Conservation (phyloP, 1,140 invertebrate species). For the fruit fly (Drosophila melanogaster) region Release_6_plus_ISO1_MT NT_033777.3:6901001-6901500, state of each 20-base stretch:
- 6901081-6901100: conserved; percentile 67
- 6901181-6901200: conserved; percentile 21
- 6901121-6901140: neutral
- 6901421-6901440: conserved; percentile 43
- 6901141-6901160: conserved; percentile 15
- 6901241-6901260: conserved; percentile 83
- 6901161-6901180: conserved; percentile 31
- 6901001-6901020: conserved; percentile 32
- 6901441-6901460: conserved; percentile 27
- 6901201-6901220: conserved; percentile 30
- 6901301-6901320: conserved; percentile 58
- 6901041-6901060: conserved; percentile 72
- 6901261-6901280: conserved; percentile 42
- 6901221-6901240: conserved; percentile 69
- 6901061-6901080: conserved; percentile 79
- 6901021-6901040: conserved; percentile 71
- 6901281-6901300: neutral
- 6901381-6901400: conserved; percentile 55
- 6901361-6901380: conserved; percentile 70
- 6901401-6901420: conserved; percentile 25
- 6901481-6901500: conserved; percentile 17
- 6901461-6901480: conserved; percentile 1
- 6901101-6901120: conserved; percentile 4
- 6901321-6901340: conserved; percentile 80
- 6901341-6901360: conserved; percentile 79